Base-by-base conservation (phyloP, 23 tunicate species). In the Halocynthia roretzi region DNA sequence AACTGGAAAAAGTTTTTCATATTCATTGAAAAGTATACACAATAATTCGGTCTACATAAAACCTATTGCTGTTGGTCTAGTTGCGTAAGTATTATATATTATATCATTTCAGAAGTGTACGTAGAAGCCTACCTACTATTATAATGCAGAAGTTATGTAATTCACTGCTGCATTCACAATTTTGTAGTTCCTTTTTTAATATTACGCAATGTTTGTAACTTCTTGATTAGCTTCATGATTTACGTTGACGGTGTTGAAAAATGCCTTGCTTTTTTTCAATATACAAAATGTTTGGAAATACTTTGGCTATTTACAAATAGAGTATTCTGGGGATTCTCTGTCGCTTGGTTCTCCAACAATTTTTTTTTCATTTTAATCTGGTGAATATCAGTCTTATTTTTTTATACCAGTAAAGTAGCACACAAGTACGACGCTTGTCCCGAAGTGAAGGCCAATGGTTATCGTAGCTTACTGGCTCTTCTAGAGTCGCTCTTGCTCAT, bases 391-490 rank as follows among this genome's bases (percentile, higher is more conserved):
- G 72, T 68, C 12, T 4, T 14, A 0, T 22, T 72, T n/a, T 70
- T 31, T 84, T 78, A 52, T 52, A 66, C 8, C 48, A 86, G 91
- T 10, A 54, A 69, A 18, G 21, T 76, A 51, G 86, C 80, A 6
- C 76, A 56, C 9, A 82, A 77, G 23, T 87, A 87, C 77, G 93
- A 87, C 62, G 83, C 80, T 8, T 65, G 53, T 6, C 86, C 93
- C 7, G 83, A 85, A 7, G 20, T 87, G 48, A 52, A 87, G 70
- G 84, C 81, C 2, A 87, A 87, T 87, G 93, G 93, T 5, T 87
- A 82, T 70, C 78, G 93, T 48, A 87, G 93, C 55, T 8, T 87
- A 8, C 79, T 87, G 12, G 75, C 78, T 12, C 10, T 87, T 10
- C 80, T 87, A 2, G 83, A 87, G 23, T 54, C 79, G 15, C 79